phyloP scores from a whole-genome alignment of 2,797 vertebrate species.

The Manis javanica region DNA sequence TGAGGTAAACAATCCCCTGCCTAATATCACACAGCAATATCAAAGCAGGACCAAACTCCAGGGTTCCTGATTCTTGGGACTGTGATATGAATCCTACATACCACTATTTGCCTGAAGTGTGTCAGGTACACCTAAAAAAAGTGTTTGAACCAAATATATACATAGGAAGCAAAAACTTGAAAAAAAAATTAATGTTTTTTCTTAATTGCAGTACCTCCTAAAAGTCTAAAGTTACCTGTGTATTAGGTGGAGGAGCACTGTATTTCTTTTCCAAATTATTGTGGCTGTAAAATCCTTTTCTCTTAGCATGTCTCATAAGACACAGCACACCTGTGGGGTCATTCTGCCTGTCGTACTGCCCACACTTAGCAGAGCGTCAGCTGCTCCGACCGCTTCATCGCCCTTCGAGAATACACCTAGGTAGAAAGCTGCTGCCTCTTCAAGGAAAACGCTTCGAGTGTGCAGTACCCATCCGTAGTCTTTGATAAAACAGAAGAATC shows the following conservation, averaged over 20 bases:
- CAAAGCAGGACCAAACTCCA: background rate
- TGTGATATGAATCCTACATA: background rate
- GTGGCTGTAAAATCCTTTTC: background rate
- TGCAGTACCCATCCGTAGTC: constrained; percentile 4
- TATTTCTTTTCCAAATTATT: background rate
- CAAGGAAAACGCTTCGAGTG: background rate
- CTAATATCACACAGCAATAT: background rate
- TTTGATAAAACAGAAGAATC: constrained; percentile 76
- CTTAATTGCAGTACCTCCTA: background rate
- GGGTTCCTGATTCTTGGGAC: background rate
- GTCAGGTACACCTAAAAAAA: background rate
- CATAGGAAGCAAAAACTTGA: background rate
- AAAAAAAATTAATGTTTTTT: background rate
- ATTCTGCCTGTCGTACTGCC: too few species aligned
- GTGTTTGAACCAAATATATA: background rate
- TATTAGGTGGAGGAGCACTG: too few species aligned
- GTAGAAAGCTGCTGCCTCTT: background rate
- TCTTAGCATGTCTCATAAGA: background rate
- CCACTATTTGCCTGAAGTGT: background rate
- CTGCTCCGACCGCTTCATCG: background rate
- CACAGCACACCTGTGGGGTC: background rate
- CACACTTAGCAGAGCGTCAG: background rate
- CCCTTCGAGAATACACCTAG: background rate
- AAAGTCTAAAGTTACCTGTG: background rate
- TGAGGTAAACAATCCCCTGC: background rate